Conservation (phyloP, 2,888 invertebrate species). For the Drosophila longiperda region DNA sequence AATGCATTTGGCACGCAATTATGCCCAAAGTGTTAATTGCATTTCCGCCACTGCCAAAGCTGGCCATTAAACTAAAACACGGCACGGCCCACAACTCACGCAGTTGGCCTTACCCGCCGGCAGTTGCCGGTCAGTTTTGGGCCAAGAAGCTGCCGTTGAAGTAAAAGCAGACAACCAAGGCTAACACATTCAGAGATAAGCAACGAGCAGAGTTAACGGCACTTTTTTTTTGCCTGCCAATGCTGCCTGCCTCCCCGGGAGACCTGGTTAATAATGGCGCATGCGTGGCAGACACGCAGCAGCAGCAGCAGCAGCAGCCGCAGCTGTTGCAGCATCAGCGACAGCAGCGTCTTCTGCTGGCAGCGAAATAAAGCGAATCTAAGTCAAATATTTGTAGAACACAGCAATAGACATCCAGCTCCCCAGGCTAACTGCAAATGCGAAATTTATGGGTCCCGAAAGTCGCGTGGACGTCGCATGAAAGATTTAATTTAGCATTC, state of each 20-base stretch:
- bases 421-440: slow-evolving; percentile 67
- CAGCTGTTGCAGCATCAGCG: slow-evolving; percentile 14
- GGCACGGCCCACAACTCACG: slow-evolving; percentile 75
- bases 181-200: slow-evolving; percentile 67
- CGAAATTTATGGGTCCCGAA: slow-evolving; percentile 74
- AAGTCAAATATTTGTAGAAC: slow-evolving; percentile 78
- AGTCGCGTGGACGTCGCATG: slow-evolving; percentile 62
- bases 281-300: slow-evolving; percentile 73
- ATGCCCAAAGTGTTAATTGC: slow-evolving; percentile 80
- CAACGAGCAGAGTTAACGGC: slow-evolving; percentile 60
- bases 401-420: slow-evolving; percentile 37
- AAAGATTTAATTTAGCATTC: not conserved
- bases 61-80: slow-evolving; percentile 52
- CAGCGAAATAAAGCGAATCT: slow-evolving; percentile 58
- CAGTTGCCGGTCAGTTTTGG: slow-evolving; percentile 32
- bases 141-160: slow-evolving; percentile 35
- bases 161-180: slow-evolving; percentile 39
- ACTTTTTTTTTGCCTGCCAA: slow-evolving; percentile 29
- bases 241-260: slow-evolving; percentile 20
- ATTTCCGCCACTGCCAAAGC: slow-evolving; percentile 63
- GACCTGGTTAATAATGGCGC: slow-evolving; percentile 59
- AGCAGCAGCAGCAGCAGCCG: slow-evolving; percentile 26
- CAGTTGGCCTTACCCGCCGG: slow-evolving; percentile 67
- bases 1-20: slow-evolving; percentile 80
- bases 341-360: slow-evolving; percentile 23